phyloP scores from a whole-genome alignment of 1,140 invertebrate genomes.

The Meloidogyne chitwoodi region DNA sequence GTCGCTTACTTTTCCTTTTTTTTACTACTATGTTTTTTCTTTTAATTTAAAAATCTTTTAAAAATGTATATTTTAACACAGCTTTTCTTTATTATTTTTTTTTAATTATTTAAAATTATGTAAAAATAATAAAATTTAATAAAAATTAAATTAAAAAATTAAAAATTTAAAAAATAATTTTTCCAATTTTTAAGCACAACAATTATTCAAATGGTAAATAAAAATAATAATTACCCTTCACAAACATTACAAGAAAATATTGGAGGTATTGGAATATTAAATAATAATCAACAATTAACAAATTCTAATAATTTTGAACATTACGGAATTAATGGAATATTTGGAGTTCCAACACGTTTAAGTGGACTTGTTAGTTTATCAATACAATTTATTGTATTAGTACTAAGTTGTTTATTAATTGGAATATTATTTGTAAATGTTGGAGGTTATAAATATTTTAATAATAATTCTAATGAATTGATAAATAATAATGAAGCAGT shows the following conservation, averaged over 20 bases:
- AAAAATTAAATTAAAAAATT: too few species aligned
- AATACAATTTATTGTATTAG: slow-evolving; percentile 40
- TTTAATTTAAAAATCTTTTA: too few species aligned
- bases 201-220: slow-evolving; percentile 2
- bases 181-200: too few species aligned
- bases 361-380: slow-evolving; percentile 45
- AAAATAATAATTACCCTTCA: background rate
- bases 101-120: too few species aligned
- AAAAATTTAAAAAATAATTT: too few species aligned
- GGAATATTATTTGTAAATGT: slow-evolving; percentile 51
- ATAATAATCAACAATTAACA: slow-evolving; percentile 24
- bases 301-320: slow-evolving; percentile 9
- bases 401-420: slow-evolving; percentile 34
- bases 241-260: background rate
- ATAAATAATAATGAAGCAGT: background rate
- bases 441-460: slow-evolving; percentile 49
- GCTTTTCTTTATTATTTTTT: too few species aligned
- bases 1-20: too few species aligned
- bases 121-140: too few species aligned
- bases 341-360: slow-evolving; percentile 50
- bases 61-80: too few species aligned
- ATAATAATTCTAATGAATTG: background rate
- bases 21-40: too few species aligned
- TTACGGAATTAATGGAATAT: slow-evolving; percentile 27
- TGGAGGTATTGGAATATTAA: background rate